Evolutionary conservation across 2,113 vertebrate genomes (phyloP), one percentile per base, ranked within the genome.

Genomic region (Psittacus erithacus): DNA sequence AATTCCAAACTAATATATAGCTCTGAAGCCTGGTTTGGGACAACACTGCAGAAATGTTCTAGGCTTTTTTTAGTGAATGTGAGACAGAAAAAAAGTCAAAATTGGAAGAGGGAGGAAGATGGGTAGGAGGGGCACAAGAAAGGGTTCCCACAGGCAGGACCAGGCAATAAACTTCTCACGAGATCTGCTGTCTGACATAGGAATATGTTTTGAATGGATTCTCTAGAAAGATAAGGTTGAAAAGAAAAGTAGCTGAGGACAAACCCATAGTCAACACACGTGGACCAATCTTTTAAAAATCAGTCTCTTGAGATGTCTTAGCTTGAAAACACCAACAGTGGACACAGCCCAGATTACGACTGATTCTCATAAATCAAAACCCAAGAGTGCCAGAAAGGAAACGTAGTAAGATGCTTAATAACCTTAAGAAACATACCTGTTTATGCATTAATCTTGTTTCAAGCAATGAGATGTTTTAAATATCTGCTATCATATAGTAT

Each of bases 231-330:
- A 44, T 28, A 27, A 83, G 38, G 27, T 15, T 52, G 50, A 38
- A 52, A 1, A 67, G 47, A n/a, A 52, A 1, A 67, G 47, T 17
- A 43, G 14, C 9, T 50, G 43, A 90, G 44, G 47, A 88, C 11
- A 73, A 69, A 25, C 7, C 19, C 13, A 17, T 3, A 28, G 12
- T 23, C 8, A 9, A 7, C 43, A 20, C 6, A 73, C 6, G 17
- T 0, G 0, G 14, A 50, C 41, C 7, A n/a, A 44, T 17, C 1
- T 50, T 59, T 50, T 38, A 39, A 27, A 59, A 23, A 15, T 6
- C 19, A 28, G 8, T 63, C 86, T 57, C n/a, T 52, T 62, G 67
- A 65, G 27, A 35, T 16, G 5, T 28, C 39, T 81, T 16, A 22
- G 19, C 44, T 65, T 65, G n/a, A 82, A 69, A 78, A 44, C 6